Evolutionary conservation across 2,113 vertebrate species (phyloP).

Genomic region (Parus major): DNA sequence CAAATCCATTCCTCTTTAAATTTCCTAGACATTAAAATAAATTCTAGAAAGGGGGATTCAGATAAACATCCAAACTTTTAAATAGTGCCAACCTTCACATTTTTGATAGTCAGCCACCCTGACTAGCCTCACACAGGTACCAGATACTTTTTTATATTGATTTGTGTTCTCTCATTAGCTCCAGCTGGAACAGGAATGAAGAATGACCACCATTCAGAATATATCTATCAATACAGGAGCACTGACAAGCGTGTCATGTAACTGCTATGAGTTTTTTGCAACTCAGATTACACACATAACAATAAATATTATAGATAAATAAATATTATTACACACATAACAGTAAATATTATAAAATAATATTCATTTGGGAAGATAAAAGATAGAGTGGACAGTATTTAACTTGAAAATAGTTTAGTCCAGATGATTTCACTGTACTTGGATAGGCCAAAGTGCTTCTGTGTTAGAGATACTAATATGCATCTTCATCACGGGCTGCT

Average conservation of each 20-base stretch:
- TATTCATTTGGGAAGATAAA: not conserved
- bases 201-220: not conserved
- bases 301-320: not conserved
- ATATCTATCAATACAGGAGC: not conserved
- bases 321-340: not conserved
- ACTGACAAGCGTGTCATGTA: not conserved
- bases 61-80: not conserved
- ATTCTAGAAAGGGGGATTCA: not conserved
- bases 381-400: not conserved
- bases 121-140: not conserved
- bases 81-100: not conserved
- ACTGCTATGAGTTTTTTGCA: not conserved
- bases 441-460: not conserved
- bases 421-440: not conserved
- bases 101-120: not conserved
- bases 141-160: not conserved
- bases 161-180: not conserved
- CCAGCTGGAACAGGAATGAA: not conserved
- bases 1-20: not conserved
- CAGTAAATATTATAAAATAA: not conserved
- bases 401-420: not conserved
- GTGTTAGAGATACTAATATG: not conserved
- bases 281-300: not conserved
- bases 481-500: not conserved
- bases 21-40: not conserved